Base-by-base conservation (phyloP, 2,113 vertebrate genomes). In the Eubucco bourcierii region DNA sequence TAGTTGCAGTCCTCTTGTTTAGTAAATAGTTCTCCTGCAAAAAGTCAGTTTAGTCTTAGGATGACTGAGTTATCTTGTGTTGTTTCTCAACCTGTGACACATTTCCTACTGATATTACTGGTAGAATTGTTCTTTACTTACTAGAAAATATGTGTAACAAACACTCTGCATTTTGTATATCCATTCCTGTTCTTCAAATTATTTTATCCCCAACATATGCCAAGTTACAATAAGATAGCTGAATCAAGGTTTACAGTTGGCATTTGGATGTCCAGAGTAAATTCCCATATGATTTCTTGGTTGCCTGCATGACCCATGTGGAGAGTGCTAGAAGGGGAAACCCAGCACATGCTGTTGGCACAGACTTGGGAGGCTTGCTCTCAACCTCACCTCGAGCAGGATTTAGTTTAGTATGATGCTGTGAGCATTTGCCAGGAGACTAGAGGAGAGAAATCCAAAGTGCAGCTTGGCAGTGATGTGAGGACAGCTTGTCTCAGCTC, bases 141-240 rank as follows among this genome's bases (percentile, higher is more conserved):
- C 20, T 24, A 74, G 64, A 88, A 77, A 85, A 93, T 18, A 33
- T 18, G 33, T 91, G 93, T 95, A 90, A 86, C 34, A 93, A 95
- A 74, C 28, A 55, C 9, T n/a, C 44, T 67, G 20, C 33, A 66
- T 91, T 88, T 65, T 68, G n/a, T 72, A 3, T 75, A 84, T 68
- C 91, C 66, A 39, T 39, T 65, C 9, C 31, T 73, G 20, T 61
- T 50, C 39, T 87, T 88, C 70, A 91, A 27, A 59, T 88, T 53
- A 58, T 50, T 81, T 84, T 66, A 70, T 55, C 33, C 37, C 25
- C 15, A 65, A 0, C 21, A 41, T 66, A 39, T 29, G 66, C 61
- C 63, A 87, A 76, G n/a, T 60, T 66, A 82, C 64, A 90, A 87
- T 56, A 65, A 65, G 27, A 34, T 9, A 63, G 34, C 34, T 82